These are phyloP conservation scores for Lathronympha strigana DNA, from an alignment of 2,888 invertebrate species.

Conservation along the genomic window DNA sequence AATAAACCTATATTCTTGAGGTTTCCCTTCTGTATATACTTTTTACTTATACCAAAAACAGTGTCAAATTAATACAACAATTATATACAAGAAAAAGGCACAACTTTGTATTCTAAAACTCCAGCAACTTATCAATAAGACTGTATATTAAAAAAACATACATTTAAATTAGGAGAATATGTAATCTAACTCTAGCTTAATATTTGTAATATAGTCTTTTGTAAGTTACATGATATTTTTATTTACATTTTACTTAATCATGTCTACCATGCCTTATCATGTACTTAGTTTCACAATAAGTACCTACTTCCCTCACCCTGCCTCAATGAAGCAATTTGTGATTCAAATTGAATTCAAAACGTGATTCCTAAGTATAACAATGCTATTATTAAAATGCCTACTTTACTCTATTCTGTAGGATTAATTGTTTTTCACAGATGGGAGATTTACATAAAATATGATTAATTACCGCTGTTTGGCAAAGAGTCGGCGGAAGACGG, in stretches of 20 bases:
- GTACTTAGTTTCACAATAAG: too few relatives aligned
- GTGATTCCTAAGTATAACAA: too few relatives aligned
- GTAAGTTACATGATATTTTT: not conserved
- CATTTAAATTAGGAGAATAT: not conserved
- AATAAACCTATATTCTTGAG: not conserved
- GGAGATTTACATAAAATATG: slow-evolving; percentile 5
- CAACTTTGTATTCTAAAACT: not conserved
- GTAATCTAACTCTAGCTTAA: not conserved
- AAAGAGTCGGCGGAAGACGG: slow-evolving; percentile 1
- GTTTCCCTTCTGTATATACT: not conserved
- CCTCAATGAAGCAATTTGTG: too few relatives aligned
- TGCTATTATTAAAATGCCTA: too few relatives aligned
- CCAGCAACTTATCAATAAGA: not conserved
- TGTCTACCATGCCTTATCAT: too few relatives aligned
- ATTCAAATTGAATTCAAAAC: too few relatives aligned
- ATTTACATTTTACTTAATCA: not conserved
- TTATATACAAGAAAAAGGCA: not conserved
- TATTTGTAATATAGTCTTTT: slow-evolving; percentile 4
- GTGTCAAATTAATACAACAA: too few relatives aligned
- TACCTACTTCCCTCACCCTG: too few relatives aligned
- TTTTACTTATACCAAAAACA: too few relatives aligned
- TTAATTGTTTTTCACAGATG: not conserved
- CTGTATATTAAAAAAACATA: not conserved
- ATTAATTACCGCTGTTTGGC: slow-evolving; percentile 14
- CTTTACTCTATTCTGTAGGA: not conserved